Base-by-base conservation (phyloP, 2,113 vertebrate genomes). In the Litocranius walleri region DNA sequence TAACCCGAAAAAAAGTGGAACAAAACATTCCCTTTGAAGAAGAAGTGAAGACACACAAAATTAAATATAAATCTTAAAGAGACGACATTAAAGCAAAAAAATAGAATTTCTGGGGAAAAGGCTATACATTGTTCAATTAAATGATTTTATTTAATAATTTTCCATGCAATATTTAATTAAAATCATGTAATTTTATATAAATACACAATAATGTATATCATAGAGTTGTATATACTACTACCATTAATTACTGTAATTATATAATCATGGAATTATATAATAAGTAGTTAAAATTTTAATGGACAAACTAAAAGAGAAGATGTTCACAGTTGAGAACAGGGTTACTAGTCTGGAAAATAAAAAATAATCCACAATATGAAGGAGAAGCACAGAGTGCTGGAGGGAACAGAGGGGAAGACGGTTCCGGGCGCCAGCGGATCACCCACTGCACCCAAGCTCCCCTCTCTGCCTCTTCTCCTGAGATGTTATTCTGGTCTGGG, bases 11-110 rank as follows among this genome's bases (percentile, higher is more conserved):
- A 56, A 78, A 77, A 40, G 82, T 0, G 27, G 45, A 78, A 45
- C 6, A 96, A 54, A 74, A 8, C 12, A 7, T 45, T 81, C 4
- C 40, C 36, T 89, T 59, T 56, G 74, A 59, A n/a, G 40, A 96
- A 87, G n/a, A 91, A 96, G 6, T 50, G 6, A 56, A 88, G 61
- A 96, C 19, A 57, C 6, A 97, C 87, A 89, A 33, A 83, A 92
- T 90, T 36, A 23, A 95, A 89, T 89, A n/a, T n/a, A 64, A 88
- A 84, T 50, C 36, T 96, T 59, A 92, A n/a, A 82, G 33, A 74
- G 21, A 84, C 57, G 71, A 52, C 48, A 94, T 74, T 54, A 89
- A 11, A 83, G 14, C 29, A 78, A 7, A 81, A 77, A 94, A 92
- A 91, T 17, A 85, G 61, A 61, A 10, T 45, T 82, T 40, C 29